Evolutionary conservation across 2,113 vertebrate genomes (phyloP).

Genomic region (Heptranchias perlo): DNA sequence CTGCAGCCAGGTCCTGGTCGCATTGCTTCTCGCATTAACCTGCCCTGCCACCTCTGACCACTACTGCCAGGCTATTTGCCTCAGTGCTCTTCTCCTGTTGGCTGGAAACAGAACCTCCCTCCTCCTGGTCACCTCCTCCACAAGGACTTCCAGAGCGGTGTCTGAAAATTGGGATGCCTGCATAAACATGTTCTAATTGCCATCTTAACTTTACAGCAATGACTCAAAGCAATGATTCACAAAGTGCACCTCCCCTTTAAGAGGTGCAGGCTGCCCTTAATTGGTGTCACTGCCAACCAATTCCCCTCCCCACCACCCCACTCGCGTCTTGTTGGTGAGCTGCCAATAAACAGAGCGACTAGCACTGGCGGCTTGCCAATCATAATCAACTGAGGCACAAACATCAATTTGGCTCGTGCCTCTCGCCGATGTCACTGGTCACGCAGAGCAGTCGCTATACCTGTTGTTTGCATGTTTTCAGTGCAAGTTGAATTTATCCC

Average conservation of each 20-base stretch:
- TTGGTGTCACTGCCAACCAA: background rate
- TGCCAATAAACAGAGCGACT: background rate
- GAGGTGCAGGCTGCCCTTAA: background rate
- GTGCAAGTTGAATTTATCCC: background rate
- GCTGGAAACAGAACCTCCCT: background rate
- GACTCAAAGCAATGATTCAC: background rate
- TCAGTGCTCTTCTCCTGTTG: background rate
- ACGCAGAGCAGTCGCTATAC: background rate
- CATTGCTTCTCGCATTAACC: too few relatives aligned
- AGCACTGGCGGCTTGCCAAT: background rate
- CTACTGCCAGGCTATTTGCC: background rate
- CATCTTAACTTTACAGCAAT: background rate
- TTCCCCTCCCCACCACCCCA: background rate
- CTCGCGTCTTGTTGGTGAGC: background rate
- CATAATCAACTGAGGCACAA: background rate
- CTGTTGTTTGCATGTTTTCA: background rate
- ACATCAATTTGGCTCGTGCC: background rate
- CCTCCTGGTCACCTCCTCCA: background rate
- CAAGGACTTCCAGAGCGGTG: background rate
- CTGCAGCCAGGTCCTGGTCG: background rate
- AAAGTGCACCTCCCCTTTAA: background rate
- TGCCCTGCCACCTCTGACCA: background rate
- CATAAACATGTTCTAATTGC: background rate
- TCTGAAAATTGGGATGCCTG: background rate
- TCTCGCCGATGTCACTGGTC: background rate